Percentiles rank a stretch among this genome's conserved stretches.
Evolutionary conservation across 2,888 invertebrate genomes (phyloP).

Genomic region (Spilarctia lutea): DNA sequence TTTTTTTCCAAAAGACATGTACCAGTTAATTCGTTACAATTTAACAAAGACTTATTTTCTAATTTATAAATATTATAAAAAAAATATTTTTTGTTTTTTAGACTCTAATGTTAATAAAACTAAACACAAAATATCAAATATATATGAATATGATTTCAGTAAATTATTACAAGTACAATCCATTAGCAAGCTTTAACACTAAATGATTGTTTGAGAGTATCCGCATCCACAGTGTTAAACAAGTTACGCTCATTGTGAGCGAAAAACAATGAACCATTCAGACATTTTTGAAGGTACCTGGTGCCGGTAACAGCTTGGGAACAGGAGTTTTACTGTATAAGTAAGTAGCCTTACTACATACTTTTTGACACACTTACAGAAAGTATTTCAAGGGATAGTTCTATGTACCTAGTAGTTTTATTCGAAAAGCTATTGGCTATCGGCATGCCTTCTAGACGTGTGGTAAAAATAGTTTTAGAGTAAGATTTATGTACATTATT

Average conservation of each 20-base stretch:
- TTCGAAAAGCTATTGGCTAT: neutral
- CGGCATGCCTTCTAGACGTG: neutral
- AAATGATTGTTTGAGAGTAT: slow-evolving; percentile 19
- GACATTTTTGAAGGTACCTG: slow-evolving; percentile 12
- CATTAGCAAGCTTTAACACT: slow-evolving; percentile 16
- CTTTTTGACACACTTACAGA: neutral
- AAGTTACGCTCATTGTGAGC: slow-evolving; percentile 34
- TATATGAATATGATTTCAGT: slow-evolving; percentile 5
- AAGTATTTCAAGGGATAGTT: neutral
- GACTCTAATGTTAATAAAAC: neutral
- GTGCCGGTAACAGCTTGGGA: neutral
- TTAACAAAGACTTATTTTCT: too few species aligned
- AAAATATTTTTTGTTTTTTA: neutral
- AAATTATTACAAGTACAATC: slow-evolving; percentile 22
- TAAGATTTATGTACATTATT: neutral
- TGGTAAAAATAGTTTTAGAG: neutral
- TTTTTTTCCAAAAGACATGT: too few species aligned
- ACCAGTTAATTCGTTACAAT: too few species aligned
- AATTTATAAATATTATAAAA: neutral
- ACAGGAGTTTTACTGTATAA: slow-evolving; percentile 5
- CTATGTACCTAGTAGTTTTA: too few species aligned
- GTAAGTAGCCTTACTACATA: neutral
- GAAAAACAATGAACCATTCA: slow-evolving; percentile 54
- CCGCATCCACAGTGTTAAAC: slow-evolving; percentile 12
- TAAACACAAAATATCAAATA: neutral